These are phyloP conservation scores for Vollenhovia emeryi DNA, from an alignment of 1,140 invertebrate genomes.

Conservation along the genomic window DNA sequence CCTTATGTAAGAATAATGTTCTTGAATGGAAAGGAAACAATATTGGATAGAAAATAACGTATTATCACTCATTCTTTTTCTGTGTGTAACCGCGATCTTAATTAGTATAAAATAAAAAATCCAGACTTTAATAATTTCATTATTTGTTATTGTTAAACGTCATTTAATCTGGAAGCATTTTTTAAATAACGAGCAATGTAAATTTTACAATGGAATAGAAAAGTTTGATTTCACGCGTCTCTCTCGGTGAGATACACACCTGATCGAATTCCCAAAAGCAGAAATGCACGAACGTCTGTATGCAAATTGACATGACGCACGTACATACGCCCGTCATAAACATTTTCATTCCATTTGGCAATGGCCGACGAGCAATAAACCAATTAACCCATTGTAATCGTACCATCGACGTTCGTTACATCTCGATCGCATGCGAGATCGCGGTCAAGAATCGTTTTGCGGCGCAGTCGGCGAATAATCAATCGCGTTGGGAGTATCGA, in stretches of 20 bases:
- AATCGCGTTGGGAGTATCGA: constrained; percentile 54
- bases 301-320: background rate
- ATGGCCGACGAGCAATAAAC: constrained; percentile 35
- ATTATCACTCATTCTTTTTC: too few relatives aligned
- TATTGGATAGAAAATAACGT: too few relatives aligned
- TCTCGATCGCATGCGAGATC: constrained; percentile 43
- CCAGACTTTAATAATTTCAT: background rate
- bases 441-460: constrained; percentile 50
- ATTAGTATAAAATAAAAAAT: constrained; percentile 3
- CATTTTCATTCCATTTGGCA: constrained; percentile 43
- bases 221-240: background rate
- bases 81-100: background rate
- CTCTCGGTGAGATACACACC: background rate
- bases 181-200: background rate
- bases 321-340: background rate
- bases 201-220: background rate
- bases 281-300: background rate
- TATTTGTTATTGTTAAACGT: background rate
- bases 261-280: background rate
- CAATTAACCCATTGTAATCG: constrained; percentile 57
- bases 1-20: too few relatives aligned
- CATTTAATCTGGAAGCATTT: background rate
- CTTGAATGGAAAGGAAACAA: too few relatives aligned
- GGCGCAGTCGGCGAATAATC: constrained; percentile 45
- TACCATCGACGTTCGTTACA: constrained; percentile 41